phyloP scores from a whole-genome alignment of 2,113 vertebrate species.

The Cairina moschata region DNA sequence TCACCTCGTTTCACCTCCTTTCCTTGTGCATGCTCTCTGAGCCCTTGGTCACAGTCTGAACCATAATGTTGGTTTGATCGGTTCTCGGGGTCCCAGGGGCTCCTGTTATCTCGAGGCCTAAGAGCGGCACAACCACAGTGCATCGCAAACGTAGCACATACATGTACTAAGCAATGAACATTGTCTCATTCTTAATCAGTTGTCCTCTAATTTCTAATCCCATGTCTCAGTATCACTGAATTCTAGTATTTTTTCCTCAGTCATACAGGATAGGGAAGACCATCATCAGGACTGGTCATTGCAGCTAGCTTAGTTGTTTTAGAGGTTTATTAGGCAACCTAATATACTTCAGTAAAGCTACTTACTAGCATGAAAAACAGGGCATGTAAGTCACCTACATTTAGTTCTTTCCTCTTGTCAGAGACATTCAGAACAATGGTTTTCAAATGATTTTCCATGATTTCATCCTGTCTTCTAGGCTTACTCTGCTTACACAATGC shows the following conservation, averaged over 20 bases:
- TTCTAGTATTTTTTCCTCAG: neutral
- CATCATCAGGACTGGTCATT: neutral
- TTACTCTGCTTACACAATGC: neutral
- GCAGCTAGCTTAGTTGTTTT: neutral
- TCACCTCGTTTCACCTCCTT: too few species aligned
- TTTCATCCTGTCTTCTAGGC: neutral
- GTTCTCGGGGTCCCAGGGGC: too few species aligned
- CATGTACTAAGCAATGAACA: too few species aligned
- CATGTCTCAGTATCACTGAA: neutral
- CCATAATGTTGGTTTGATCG: too few species aligned
- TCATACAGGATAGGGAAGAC: neutral
- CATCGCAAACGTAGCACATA: too few species aligned
- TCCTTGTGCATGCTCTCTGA: too few species aligned
- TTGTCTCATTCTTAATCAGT: too few species aligned
- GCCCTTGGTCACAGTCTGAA: too few species aligned
- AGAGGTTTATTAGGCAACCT: neutral
- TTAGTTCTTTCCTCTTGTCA: neutral
- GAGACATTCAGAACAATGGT: neutral
- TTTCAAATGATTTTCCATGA: neutral
- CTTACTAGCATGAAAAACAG: neutral
- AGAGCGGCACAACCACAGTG: too few species aligned
- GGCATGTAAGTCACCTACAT: neutral
- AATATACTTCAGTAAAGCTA: neutral
- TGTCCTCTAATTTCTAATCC: too few species aligned
- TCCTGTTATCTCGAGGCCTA: too few species aligned